Conservation (phyloP, 2,113 vertebrate species). For the Verasper variegatus region DNA sequence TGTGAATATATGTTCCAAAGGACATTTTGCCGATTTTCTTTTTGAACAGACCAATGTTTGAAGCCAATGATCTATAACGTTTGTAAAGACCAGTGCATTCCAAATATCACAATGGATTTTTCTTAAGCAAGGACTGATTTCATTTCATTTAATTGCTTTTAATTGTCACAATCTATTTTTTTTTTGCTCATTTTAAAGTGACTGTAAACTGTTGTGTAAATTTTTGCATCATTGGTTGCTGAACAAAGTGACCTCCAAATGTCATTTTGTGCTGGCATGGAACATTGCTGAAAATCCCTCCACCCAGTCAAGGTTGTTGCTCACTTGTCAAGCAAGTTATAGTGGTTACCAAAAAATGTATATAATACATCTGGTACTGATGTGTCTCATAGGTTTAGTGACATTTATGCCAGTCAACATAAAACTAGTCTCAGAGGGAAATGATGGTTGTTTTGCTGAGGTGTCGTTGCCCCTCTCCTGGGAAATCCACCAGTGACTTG, state of each 20-base stretch:
- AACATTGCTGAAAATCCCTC: constrained; percentile 75
- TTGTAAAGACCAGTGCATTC: constrained; percentile 92
- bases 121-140: constrained; percentile 88
- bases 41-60: constrained; percentile 86
- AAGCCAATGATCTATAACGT: constrained; percentile 87
- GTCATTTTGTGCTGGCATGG: constrained; percentile 76
- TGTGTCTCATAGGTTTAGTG: constrained; percentile 78
- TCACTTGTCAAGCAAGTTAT: constrained; percentile 83
- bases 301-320: constrained; percentile 79
- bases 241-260: constrained; percentile 71
- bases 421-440: constrained; percentile 80
- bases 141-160: constrained; percentile 81
- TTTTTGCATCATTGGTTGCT: constrained; percentile 89
- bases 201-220: constrained; percentile 93
- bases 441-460: constrained; percentile 74
- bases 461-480: constrained; percentile 68
- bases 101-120: constrained; percentile 85
- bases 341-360: constrained; percentile 87
- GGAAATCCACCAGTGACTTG: constrained; percentile 71
- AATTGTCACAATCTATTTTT: constrained; percentile 80
- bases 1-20: constrained; percentile 94
- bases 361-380: constrained; percentile 85
- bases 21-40: constrained; percentile 85
- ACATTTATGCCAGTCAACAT: constrained; percentile 78
- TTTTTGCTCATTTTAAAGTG: constrained; percentile 73